phyloP scores from a whole-genome alignment of 2,113 vertebrate species.

The Pipra filicauda region DNA sequence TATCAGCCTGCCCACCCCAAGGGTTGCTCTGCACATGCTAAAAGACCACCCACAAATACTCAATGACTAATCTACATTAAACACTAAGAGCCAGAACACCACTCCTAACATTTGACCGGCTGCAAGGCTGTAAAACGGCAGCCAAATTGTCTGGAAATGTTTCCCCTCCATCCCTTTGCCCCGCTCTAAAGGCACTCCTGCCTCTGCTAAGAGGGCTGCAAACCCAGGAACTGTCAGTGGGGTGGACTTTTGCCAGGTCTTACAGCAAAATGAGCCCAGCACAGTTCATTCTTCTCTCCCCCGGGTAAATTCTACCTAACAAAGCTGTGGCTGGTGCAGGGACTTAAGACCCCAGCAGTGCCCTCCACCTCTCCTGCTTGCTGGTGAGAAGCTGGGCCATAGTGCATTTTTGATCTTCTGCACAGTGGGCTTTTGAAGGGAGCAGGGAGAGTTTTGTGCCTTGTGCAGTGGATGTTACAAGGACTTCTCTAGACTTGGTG shows the following conservation, averaged over 20 bases:
- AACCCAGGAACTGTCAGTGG: neutral
- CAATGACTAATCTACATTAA: neutral
- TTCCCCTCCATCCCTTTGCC: neutral
- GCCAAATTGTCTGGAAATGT: neutral
- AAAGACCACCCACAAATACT: neutral
- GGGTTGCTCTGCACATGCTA: neutral
- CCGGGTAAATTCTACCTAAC: neutral
- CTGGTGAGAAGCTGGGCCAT: neutral
- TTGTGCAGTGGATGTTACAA: neutral
- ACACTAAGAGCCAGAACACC: neutral
- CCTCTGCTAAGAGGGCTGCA: neutral
- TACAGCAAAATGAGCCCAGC: neutral
- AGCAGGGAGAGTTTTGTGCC: neutral
- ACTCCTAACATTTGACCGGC: neutral
- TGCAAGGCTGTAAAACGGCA: neutral
- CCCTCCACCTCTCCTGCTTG: neutral
- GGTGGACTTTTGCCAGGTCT: neutral
- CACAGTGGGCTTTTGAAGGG: neutral
- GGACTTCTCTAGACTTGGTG: slow-evolving; percentile 36
- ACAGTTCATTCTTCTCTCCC: neutral
- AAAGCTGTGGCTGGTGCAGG: neutral
- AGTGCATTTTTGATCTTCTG: neutral
- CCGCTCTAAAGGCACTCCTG: neutral
- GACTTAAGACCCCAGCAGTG: rapidly evolving
- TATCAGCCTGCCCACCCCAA: neutral